Evolutionary conservation across 2,888 invertebrate species (phyloP).

Genomic region (Tholera decimalis): DNA sequence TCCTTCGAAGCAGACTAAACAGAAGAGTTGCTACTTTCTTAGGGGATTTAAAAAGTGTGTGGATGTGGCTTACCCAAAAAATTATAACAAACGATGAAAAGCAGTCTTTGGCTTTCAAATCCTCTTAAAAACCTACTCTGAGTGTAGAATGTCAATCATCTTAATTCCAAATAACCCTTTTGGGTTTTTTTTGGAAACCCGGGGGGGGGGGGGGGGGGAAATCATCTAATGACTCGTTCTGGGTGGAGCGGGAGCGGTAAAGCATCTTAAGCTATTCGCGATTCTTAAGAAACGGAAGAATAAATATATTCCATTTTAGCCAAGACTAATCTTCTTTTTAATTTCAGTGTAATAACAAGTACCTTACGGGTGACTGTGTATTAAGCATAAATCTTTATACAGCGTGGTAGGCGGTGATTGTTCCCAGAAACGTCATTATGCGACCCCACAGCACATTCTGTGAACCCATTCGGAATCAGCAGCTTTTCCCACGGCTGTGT

Average conservation of each 20-base stretch:
- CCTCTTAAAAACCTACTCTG: too few relatives aligned
- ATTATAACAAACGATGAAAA: too few relatives aligned
- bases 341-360: not conserved
- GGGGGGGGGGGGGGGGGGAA: too few relatives aligned
- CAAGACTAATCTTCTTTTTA: not conserved
- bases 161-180: too few relatives aligned
- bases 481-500: constrained; percentile 48
- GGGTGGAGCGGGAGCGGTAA: too few relatives aligned
- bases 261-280: not conserved
- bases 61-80: too few relatives aligned
- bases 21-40: not conserved
- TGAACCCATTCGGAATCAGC: constrained; percentile 46
- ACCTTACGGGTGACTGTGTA: not conserved
- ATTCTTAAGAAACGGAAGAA: not conserved
- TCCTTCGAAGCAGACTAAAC: not conserved
- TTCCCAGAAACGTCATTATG: constrained; percentile 44
- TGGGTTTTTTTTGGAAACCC: too few relatives aligned
- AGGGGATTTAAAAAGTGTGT: too few relatives aligned
- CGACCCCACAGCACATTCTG: constrained; percentile 43
- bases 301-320: not conserved
- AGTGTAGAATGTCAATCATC: too few relatives aligned
- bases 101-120: too few relatives aligned
- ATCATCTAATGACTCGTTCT: too few relatives aligned
- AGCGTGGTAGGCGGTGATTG: constrained; percentile 26
- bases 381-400: constrained; percentile 4